Evolutionary conservation across 2,888 invertebrate genomes (phyloP), one percentile per base, ranked within the genome.

Genomic region (Halictus ligatus): DNA sequence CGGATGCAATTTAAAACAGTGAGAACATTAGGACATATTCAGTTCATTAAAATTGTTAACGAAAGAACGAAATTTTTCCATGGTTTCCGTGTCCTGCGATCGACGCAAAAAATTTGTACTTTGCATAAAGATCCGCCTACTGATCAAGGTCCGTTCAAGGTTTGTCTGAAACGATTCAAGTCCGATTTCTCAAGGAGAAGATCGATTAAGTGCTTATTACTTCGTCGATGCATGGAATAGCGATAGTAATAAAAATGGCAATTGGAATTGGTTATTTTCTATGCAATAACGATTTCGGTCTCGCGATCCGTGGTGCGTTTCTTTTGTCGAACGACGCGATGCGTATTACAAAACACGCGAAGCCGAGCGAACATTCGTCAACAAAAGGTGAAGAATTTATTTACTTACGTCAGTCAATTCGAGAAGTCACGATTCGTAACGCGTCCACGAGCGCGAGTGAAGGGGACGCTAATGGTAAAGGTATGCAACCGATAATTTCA

Each of bases 391-490:
- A 10, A 67, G 46, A 73, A 58, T 40, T 46, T 25, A 35, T 58
- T 46, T 58, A 43, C 54, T 81, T 58, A 71, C 8, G 35, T 71
- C 71, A 46, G 35, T 15, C 15, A 29, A 73, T 74, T 69, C 58
- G 29, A 43, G 73, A 58, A 58, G 29, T 74, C 29, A n/a, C 35
- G 18, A 74, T 35, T 46, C 25, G 29, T 43, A 74, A 60, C 40
- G 69, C 50, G 54, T 7, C 48, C 40, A 48, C 25, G 50, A 73
- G 60, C 58, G 67, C 77, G 74, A 83, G 77, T 83, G 84, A 84
- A 84, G 29, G 83, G 84, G 46, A 75, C 58, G 67, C 50, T 74
- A 67, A 69, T 58, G 15, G 7, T 29, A 15, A 29, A 48, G 77
- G 58, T 29, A 69, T 74, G 50, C 35, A 13, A 46, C 21, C 43